Base-by-base conservation (phyloP, 2,113 vertebrate genomes). In the Chitala chitala region DNA sequence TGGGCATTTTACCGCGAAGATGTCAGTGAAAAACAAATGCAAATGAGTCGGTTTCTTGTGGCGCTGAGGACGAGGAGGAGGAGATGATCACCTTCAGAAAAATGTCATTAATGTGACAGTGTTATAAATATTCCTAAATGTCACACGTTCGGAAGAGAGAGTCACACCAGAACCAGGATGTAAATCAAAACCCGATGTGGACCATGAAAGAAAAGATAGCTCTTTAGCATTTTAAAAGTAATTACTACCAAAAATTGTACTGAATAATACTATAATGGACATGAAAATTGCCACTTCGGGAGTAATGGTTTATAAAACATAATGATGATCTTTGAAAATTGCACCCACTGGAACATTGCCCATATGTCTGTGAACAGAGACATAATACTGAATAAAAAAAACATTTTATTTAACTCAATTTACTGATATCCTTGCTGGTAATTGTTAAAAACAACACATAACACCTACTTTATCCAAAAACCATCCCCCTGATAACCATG, bases 81-180 rank as follows among this genome's bases (percentile, higher is more conserved):
- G 86, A 87, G 87, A 91, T 83, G 87, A 91, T 92, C 92, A 93
- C 91, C 92, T 93, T 93, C 91, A 92, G 90, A 92, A 87, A 89
- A 88, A 92, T 92, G 89, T 85, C 92, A 93, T 92, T 91, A 92
- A 92, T 87, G 90, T 90, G 89, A 89, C 92, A 92, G 90, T 90
- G 92, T 88, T 89, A 92, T 93, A 93, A 93, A 93, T 93, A 93
- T 91, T 92, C 92, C 88, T 89, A 93, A 93, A 93, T 93, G 92
- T 93, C 92, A 93, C 89, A 90, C 84, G 89, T 91, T 90, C 89
- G 86, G 89, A 91, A 91, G 90, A 90, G 2, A 83, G 90, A 93
- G 90, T 89, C 89, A 87, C 89, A 88, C 87, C 87, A 1, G 84
- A 89, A 80, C 80, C 79, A 71, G 76, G 85, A 75, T 86, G 85